A percentile compares a stretch with the other conserved stretches of the same genome.
phyloP scores from a whole-genome alignment of 1,140 invertebrate genomes.

The Cyrtorhinus lividipennis region DNA sequence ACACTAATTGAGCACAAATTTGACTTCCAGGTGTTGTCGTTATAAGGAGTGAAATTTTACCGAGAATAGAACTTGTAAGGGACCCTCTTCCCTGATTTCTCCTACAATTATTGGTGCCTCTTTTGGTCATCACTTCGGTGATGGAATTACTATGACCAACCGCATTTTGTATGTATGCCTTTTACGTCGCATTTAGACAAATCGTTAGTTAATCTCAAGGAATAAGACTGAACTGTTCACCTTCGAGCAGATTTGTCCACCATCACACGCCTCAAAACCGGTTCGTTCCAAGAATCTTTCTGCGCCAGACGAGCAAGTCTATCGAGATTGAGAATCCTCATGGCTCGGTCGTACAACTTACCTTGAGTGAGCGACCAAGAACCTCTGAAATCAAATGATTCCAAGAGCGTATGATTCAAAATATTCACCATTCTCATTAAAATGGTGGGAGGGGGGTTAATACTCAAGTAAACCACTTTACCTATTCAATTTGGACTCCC shows the following conservation, averaged over 20 bases:
- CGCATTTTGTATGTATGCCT: too few relatives aligned
- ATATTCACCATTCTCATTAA: background rate
- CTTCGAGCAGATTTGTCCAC: constrained; percentile 52
- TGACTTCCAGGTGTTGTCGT: too few relatives aligned
- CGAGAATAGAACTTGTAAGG: too few relatives aligned
- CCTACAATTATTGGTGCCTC: too few relatives aligned
- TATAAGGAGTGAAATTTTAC: too few relatives aligned
- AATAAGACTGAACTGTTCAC: too few relatives aligned
- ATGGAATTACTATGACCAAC: too few relatives aligned
- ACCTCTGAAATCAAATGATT: constrained; percentile 33
- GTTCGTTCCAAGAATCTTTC: constrained; percentile 40
- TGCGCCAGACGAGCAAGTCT: constrained; percentile 48
- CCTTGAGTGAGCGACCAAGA: constrained; percentile 51
- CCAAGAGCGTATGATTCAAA: background rate
- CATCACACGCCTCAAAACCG: constrained; percentile 47
- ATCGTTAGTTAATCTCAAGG: too few relatives aligned
- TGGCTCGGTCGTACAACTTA: constrained; percentile 47
- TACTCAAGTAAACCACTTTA: constrained; percentile 22
- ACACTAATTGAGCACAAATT: too few relatives aligned
- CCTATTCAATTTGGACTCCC: constrained; percentile 53
- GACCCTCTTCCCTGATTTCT: too few relatives aligned
- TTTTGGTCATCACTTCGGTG: too few relatives aligned
- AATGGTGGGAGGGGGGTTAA: background rate
- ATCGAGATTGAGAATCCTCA: constrained; percentile 54
- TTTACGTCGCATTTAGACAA: too few relatives aligned